A percentile compares a stretch with the other conserved stretches of the same genome.
Evolutionary conservation across 2,888 invertebrate genomes (phyloP).

Genomic region (Tenthredo mesomela): DNA sequence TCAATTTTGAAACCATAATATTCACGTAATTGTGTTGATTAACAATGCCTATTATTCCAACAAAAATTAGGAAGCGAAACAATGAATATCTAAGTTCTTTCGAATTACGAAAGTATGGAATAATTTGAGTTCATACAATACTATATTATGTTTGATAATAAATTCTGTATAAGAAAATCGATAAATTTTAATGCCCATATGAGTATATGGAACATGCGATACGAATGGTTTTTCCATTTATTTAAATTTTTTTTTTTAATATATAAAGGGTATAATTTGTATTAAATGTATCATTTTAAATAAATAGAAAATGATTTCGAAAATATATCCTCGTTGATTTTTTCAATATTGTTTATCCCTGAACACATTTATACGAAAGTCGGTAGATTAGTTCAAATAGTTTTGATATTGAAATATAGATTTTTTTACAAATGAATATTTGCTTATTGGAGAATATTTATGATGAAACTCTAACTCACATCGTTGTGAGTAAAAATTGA

Average conservation of each 20-base stretch:
- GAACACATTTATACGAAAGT: background rate
- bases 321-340: background rate
- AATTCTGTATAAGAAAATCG: background rate
- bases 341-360: background rate
- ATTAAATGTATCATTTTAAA: background rate
- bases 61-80: background rate
- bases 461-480: background rate
- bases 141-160: background rate
- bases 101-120: background rate
- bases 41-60: background rate
- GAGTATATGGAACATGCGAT: background rate
- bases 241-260: conserved; percentile 2
- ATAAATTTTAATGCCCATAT: background rate
- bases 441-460: background rate
- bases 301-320: background rate
- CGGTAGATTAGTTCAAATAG: background rate
- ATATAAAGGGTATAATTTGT: background rate
- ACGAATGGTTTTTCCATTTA: background rate
- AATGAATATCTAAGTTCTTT: background rate
- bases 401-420: background rate
- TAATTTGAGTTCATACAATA: background rate
- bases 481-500: too few relatives aligned
- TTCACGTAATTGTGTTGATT: background rate
- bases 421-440: too few relatives aligned
- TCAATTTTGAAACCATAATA: background rate